A percentile compares a stretch with the other conserved stretches of the same genome.
phyloP scores from a whole-genome alignment of 2,888 invertebrate species.

The Noctua janthina region DNA sequence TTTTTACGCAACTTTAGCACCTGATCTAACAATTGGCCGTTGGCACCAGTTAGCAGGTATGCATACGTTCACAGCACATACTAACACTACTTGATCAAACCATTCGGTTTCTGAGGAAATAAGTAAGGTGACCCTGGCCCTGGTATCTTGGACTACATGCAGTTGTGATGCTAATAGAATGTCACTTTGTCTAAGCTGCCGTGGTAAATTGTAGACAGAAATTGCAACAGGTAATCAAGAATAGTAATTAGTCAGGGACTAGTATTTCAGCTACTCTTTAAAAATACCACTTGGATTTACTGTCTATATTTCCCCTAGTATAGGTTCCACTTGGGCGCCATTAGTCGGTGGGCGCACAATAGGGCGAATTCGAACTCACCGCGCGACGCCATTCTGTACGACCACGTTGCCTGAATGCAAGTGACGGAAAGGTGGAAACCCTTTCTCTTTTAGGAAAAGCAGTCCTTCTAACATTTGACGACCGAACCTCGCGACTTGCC shows the following conservation, averaged over 20 bases:
- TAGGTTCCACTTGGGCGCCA: constrained; percentile 41
- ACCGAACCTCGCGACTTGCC: constrained; percentile 96
- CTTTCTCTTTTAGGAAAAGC: constrained; percentile 95
- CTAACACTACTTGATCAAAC: too few relatives aligned
- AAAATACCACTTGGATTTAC: background rate
- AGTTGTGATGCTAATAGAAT: background rate
- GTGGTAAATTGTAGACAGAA: background rate
- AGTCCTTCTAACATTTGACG: constrained; percentile 96
- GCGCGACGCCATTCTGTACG: constrained; percentile 97
- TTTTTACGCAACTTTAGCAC: too few relatives aligned
- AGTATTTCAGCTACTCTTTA: background rate
- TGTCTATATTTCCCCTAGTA: background rate
- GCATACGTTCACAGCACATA: too few relatives aligned
- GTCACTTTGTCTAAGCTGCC: background rate
- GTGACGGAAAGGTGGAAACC: constrained; percentile 96
- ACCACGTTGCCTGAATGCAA: constrained; percentile 97
- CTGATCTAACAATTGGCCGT: too few relatives aligned
- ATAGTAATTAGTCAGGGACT: background rate
- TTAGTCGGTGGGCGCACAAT: constrained; percentile 40
- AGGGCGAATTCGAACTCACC: constrained; percentile 86
- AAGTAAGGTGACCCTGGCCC: too few relatives aligned
- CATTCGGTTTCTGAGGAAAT: too few relatives aligned
- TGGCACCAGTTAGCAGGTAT: too few relatives aligned
- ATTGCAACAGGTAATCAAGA: background rate
- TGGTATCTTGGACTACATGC: background rate